Base-by-base conservation (phyloP, 2,888 invertebrate genomes). In the Sericinus montela region DNA sequence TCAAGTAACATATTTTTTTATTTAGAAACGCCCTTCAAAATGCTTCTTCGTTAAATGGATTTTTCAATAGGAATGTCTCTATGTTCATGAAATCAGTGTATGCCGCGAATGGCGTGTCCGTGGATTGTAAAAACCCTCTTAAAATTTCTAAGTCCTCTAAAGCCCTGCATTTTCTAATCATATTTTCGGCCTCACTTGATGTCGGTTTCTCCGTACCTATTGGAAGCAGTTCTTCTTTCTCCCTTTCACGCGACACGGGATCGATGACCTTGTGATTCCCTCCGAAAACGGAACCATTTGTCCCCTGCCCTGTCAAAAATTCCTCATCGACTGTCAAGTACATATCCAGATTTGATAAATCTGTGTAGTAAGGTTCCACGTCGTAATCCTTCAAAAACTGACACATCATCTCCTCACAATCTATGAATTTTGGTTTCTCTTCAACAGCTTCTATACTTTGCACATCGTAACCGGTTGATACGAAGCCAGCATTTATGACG, bases 281-380 rank as follows among this genome's bases (percentile, higher is more conserved):
- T 2, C 74, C 75, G 23, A 75, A 75, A 0, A 75, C 72, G 0
- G 73, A 72, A 0, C 63, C 58, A 10, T 74, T 73, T 0, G 75
- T 73, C 0, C 75, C 75, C 52, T 73, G 72, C 0, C 68, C 75
- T 0, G 69, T 74, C 3, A 75, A 57, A 3, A 71, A 38, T 35
- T 75, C 73, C 25, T 75, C 75, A 3, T 75, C 75, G 0, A 75
- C 75, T 0, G 66, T 68, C 51, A 75, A 53, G 63, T 71, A 75
- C 47, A 65, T 64, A 10, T 75, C 73, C 3, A 75, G 51, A 34
- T 58, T 51, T 0, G 54, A 19, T 8, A 67, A 6, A 35, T 69
- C 63, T 0, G 63, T 62, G 28, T 52, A 75, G 43, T 75, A 74
- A 0, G 63, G 48, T 42, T 74, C 72, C 0, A 73, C 60, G 11